Conservation (phyloP, 2,113 vertebrate genomes). For the Cephalopterus ornatus region DNA sequence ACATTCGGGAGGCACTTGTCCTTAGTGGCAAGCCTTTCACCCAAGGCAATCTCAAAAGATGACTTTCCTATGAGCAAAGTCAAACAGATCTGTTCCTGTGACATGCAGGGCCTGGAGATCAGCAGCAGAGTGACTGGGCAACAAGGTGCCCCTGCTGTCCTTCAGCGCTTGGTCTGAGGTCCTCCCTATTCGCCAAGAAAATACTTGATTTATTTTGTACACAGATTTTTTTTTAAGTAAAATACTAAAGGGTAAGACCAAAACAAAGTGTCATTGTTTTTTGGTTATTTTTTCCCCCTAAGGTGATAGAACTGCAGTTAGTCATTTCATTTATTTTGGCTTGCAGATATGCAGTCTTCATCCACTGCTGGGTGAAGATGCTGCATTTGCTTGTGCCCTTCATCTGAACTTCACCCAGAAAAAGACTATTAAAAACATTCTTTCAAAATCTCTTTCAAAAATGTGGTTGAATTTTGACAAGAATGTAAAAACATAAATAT, state of each 20-base stretch:
- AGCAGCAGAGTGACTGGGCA: background rate
- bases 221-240: background rate
- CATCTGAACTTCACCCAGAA: background rate
- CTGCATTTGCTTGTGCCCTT: background rate
- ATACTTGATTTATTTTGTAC: background rate
- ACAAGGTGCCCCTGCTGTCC: background rate
- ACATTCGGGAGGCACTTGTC: background rate
- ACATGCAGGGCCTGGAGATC: background rate
- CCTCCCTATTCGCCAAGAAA: background rate
- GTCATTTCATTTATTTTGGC: background rate
- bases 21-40: background rate
- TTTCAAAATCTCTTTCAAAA: no score
- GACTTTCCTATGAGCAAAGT: background rate
- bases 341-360: background rate
- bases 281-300: background rate
- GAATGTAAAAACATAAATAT: background rate
- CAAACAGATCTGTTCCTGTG: accelerated
- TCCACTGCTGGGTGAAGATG: background rate
- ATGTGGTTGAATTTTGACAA: background rate
- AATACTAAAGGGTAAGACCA: background rate
- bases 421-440: no score
- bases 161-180: accelerated
- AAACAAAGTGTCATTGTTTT: background rate
- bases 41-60: background rate
- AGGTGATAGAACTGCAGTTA: background rate